Evolutionary conservation across 2,113 vertebrate species (phyloP).

Genomic region (Desmodus rotundus): DNA sequence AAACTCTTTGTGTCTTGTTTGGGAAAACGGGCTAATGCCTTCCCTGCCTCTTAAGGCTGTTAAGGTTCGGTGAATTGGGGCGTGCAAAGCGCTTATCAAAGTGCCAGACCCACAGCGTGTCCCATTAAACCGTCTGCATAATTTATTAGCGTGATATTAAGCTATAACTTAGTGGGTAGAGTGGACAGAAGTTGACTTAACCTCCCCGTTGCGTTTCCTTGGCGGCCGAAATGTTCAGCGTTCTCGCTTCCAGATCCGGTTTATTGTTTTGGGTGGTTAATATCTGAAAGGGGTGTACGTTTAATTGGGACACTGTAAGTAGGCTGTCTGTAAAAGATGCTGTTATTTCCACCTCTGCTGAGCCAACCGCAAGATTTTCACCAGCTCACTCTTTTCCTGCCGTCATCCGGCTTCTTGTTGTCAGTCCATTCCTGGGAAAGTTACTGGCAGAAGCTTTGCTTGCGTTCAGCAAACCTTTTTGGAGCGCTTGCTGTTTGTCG

Average conservation of each 20-base stretch:
- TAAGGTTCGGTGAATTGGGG: slow-evolving; percentile 38
- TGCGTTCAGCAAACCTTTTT: not conserved
- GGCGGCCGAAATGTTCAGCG: not conserved
- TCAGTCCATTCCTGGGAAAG: slow-evolving; percentile 49
- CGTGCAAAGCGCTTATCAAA: slow-evolving; percentile 47
- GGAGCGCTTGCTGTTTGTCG: not conserved
- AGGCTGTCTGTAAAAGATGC: not conserved
- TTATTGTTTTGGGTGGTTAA: not conserved
- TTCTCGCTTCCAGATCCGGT: not conserved
- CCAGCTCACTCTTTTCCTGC: not conserved
- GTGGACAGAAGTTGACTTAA: slow-evolving; percentile 31
- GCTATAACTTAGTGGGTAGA: not conserved
- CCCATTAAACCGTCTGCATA: slow-evolving; percentile 1
- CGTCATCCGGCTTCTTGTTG: not conserved
- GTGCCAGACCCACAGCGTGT: slow-evolving; percentile 45
- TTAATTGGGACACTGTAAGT: not conserved
- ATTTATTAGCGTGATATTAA: slow-evolving; percentile 25
- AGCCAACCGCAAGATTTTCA: not conserved
- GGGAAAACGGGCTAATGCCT: not conserved
- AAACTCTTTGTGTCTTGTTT: slow-evolving; percentile 42
- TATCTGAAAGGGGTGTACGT: not conserved
- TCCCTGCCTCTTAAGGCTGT: not conserved
- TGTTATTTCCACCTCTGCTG: not conserved
- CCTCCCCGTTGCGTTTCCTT: not conserved
- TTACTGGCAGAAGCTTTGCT: slow-evolving; percentile 38